Evolutionary conservation across 2,797 vertebrate genomes (phyloP).

Genomic region (Coreius guichenoti): DNA sequence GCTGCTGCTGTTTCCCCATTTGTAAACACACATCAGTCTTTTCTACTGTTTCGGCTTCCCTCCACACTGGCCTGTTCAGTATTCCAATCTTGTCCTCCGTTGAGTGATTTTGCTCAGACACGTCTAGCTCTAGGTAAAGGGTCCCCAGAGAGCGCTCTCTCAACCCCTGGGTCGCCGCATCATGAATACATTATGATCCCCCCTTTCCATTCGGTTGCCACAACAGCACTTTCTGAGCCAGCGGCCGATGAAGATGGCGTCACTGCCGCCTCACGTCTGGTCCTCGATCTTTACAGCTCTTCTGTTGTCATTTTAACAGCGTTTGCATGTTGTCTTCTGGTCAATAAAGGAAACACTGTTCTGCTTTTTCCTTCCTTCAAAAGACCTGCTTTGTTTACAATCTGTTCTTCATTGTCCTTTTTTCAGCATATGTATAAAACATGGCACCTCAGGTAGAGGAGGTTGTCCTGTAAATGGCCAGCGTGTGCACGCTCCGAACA

Average conservation of each 20-base stretch:
- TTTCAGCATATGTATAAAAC: slow-evolving; percentile 95
- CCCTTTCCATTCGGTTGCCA: slow-evolving; percentile 99
- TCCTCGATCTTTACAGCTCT: slow-evolving; percentile 1
- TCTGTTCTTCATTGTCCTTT: slow-evolving; percentile 39
- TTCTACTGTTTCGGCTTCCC: slow-evolving; percentile 71
- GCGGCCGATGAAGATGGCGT: slow-evolving; percentile 98
- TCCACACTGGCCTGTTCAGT: slow-evolving; percentile 90
- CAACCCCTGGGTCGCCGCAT: slow-evolving; percentile 99
- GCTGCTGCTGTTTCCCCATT: slow-evolving; percentile 30
- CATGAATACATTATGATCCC: slow-evolving; percentile 99
- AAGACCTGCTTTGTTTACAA: slow-evolving; percentile 74
- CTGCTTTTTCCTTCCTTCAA: slow-evolving; percentile 66
- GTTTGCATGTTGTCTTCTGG: not conserved
- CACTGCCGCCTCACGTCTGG: slow-evolving; percentile 75
- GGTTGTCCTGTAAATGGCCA: slow-evolving; percentile 99
- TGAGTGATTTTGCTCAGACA: slow-evolving; percentile 99
- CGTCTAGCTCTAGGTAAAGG: slow-evolving; percentile 99
- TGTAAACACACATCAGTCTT: slow-evolving; percentile 3
- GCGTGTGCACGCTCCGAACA: slow-evolving; percentile 99
- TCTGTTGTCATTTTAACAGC: not conserved
- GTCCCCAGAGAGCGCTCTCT: slow-evolving; percentile 95
- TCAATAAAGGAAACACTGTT: not conserved
- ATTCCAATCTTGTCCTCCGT: slow-evolving; percentile 98
- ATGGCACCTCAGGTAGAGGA: slow-evolving; percentile 99
- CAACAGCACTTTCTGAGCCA: slow-evolving; percentile 99